A percentile compares a stretch with the other conserved stretches of the same genome.
Evolutionary conservation across 2,797 vertebrate genomes (phyloP).

Genomic region (Sebastes minor): DNA sequence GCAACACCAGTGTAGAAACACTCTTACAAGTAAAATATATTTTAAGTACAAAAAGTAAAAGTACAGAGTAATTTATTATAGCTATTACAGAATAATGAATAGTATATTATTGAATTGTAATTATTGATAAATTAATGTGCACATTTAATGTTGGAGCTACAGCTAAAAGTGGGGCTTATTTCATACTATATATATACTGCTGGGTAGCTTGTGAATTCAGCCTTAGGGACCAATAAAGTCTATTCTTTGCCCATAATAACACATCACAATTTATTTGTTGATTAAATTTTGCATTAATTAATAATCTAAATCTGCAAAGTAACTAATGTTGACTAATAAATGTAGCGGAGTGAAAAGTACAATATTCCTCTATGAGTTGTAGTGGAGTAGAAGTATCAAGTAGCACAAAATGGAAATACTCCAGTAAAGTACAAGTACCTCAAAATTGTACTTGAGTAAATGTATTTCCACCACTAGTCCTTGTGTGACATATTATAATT

Average conservation of each 20-base stretch:
- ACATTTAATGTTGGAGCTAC: not conserved
- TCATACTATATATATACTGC: no score
- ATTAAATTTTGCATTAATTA: not conserved
- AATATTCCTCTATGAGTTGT: no score
- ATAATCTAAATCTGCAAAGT: not conserved
- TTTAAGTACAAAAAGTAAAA: not conserved
- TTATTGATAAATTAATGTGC: not conserved
- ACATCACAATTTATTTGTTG: no score
- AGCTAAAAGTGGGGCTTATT: not conserved
- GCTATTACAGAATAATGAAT: not conserved
- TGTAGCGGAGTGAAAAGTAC: no score
- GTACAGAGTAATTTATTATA: no score
- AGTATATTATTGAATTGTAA: not conserved
- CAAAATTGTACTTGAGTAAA: no score
- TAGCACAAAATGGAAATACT: not conserved
- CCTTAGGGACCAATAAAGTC: no score
- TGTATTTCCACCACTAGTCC: not conserved
- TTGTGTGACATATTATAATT: not conserved
- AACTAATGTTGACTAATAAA: not conserved
- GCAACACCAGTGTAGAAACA: not conserved
- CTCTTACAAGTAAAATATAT: not conserved
- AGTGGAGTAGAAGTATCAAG: not conserved
- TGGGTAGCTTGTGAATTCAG: not conserved
- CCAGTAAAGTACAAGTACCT: no score
- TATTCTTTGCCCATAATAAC: no score